Percentiles rank a stretch among this genome's conserved stretches.
These are phyloP conservation scores for Pseudachorutes palmiensis DNA, from an alignment of 1,140 invertebrate genomes.

Conservation along the genomic window DNA sequence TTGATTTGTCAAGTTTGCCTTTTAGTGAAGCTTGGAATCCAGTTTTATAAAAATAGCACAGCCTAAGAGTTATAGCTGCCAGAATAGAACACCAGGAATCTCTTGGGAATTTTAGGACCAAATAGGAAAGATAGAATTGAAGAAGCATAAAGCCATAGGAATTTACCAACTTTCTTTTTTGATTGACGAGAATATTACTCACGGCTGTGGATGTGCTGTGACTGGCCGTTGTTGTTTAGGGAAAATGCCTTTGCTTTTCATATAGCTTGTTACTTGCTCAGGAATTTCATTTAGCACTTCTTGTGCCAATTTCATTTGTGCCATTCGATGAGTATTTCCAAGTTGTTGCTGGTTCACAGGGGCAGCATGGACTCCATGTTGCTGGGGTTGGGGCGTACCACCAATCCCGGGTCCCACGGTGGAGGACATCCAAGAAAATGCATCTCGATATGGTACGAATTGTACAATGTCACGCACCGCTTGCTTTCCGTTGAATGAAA, in stretches of 20 bases:
- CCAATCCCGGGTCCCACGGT: slow-evolving; percentile 28
- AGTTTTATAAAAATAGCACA: no score
- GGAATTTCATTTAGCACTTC: slow-evolving; percentile 48
- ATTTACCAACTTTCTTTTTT: no score
- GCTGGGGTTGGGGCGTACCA: background rate
- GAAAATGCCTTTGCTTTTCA: slow-evolving; percentile 49
- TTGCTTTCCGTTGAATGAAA: slow-evolving; percentile 44
- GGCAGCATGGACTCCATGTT: background rate
- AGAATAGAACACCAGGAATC: no score
- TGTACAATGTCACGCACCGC: slow-evolving; percentile 43
- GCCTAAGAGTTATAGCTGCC: no score
- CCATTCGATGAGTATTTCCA: slow-evolving; percentile 25
- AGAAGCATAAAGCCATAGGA: no score
- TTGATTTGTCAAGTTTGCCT: no score
- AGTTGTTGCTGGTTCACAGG: slow-evolving; percentile 10
- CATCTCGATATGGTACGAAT: slow-evolving; percentile 34
- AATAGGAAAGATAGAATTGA: no score
- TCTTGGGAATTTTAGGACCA: no score
- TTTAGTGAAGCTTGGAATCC: no score
- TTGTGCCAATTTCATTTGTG: slow-evolving; percentile 33
- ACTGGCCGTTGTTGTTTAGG: slow-evolving; percentile 38
- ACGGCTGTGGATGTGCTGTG: background rate
- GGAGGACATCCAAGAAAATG: slow-evolving; percentile 30
- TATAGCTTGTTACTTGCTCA: slow-evolving; percentile 52
- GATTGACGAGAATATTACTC: no score